A percentile compares a stretch with the other conserved stretches of the same genome.
Conservation (phyloP, 2,113 vertebrate genomes). For the Lepus europaeus region DNA sequence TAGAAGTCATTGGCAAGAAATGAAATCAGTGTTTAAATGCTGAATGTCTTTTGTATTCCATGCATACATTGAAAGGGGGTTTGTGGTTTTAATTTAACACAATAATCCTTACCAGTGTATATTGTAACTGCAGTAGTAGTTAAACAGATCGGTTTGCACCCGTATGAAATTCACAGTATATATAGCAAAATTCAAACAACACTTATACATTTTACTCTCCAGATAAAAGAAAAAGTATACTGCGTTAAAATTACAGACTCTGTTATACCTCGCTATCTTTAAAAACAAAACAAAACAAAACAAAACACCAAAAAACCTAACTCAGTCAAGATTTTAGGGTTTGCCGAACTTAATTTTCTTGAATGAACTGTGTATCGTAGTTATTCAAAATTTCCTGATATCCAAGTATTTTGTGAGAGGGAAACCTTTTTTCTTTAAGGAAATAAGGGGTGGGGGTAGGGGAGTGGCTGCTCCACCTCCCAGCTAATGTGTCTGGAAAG, state of each 20-base stretch:
- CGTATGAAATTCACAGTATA: not conserved
- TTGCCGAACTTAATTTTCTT: conserved; percentile 33
- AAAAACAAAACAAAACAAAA: too few species aligned
- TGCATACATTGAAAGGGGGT: not conserved
- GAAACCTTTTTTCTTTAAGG: not conserved
- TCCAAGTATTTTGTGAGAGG: not conserved
- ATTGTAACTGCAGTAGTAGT: conserved; percentile 6
- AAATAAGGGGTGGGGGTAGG: too few species aligned
- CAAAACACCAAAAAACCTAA: too few species aligned
- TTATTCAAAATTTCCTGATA: not conserved
- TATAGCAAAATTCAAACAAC: not conserved
- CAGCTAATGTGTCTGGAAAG: too few species aligned
- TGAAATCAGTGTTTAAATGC: not conserved
- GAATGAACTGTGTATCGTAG: not conserved
- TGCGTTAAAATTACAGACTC: conserved; percentile 6
- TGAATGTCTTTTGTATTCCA: not conserved
- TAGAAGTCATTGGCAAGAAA: not conserved
- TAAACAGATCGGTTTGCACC: not conserved
- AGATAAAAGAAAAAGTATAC: not conserved
- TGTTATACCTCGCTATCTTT: not conserved
- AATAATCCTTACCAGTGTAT: not conserved
- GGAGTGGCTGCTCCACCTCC: too few species aligned
- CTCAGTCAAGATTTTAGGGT: not conserved
- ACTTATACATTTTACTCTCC: not conserved
- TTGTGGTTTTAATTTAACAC: conserved; percentile 21